Evolutionary conservation across 2,113 vertebrate genomes (phyloP).

Genomic region (Nycticebus coucang): DNA sequence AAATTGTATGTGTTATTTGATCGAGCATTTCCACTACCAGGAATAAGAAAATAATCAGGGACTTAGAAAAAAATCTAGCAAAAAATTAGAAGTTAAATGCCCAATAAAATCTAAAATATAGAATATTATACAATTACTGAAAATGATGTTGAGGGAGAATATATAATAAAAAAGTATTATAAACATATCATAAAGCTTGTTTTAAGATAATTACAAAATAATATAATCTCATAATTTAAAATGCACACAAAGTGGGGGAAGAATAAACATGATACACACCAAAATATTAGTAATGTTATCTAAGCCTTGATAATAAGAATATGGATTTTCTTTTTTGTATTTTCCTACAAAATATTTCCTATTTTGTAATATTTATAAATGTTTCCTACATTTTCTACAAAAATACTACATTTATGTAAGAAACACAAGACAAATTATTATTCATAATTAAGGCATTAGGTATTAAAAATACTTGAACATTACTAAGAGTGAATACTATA

Average conservation of each 20-base stretch:
- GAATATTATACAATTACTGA: background rate
- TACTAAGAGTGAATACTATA: background rate
- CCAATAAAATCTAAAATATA: background rate
- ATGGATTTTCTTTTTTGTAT: slow-evolving; percentile 5
- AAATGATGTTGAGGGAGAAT: slow-evolving; percentile 19
- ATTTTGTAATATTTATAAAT: background rate
- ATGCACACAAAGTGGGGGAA: background rate
- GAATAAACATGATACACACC: background rate
- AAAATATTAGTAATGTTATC: slow-evolving; percentile 20
- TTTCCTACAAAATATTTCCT: background rate
- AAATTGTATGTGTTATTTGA: background rate
- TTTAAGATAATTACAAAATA: slow-evolving; percentile 41
- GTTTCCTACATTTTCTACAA: slow-evolving; percentile 38
- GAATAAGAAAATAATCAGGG: slow-evolving; percentile 25
- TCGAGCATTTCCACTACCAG: background rate
- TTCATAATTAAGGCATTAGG: background rate
- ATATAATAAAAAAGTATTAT: background rate
- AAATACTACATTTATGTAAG: background rate
- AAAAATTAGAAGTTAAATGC: background rate
- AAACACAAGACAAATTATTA: slow-evolving; percentile 14
- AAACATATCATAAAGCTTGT: background rate
- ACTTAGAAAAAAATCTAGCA: slow-evolving; percentile 10
- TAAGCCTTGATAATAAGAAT: background rate
- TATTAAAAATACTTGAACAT: slow-evolving; percentile 34
- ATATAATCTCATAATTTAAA: slow-evolving; percentile 36